Conservation (phyloP, 2,797 vertebrate genomes). For the Falco novaeseelandiae region DNA sequence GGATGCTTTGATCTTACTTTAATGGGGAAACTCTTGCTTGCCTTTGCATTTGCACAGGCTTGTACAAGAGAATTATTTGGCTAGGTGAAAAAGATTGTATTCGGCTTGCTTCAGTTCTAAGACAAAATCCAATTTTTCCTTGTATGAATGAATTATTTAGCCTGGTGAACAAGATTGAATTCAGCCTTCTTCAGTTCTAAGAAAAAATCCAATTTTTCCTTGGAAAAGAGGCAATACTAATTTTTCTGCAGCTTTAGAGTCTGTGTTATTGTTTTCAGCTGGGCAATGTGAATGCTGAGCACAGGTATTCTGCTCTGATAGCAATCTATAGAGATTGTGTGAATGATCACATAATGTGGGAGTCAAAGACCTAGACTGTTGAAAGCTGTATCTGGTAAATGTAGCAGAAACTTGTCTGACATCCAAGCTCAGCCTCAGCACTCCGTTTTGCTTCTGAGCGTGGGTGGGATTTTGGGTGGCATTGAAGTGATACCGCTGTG, state of each 20-base stretch:
- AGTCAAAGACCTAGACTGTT: neutral
- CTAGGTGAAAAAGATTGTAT: neutral
- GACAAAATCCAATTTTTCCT: neutral
- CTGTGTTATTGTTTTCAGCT: neutral
- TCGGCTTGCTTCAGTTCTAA: neutral
- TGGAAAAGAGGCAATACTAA: neutral
- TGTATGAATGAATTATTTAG: neutral
- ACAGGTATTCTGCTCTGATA: neutral
- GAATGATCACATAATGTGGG: fast-evolving
- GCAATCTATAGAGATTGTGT: neutral
- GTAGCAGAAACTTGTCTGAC: neutral
- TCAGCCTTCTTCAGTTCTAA: neutral
- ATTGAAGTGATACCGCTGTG: fast-evolving
- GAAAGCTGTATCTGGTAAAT: neutral
- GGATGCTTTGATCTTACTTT: neutral
- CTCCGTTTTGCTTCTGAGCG: neutral
- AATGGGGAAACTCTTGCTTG: neutral
- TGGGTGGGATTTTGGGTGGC: constrained; percentile 8
- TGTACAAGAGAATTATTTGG: neutral
- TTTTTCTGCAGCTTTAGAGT: neutral
- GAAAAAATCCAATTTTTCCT: neutral
- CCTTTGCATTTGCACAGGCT: neutral
- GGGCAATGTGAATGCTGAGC: neutral
- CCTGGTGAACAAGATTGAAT: neutral
- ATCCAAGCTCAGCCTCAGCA: neutral